phyloP scores from a whole-genome alignment of 2,113 vertebrate genomes.

The Sylvia atricapilla region DNA sequence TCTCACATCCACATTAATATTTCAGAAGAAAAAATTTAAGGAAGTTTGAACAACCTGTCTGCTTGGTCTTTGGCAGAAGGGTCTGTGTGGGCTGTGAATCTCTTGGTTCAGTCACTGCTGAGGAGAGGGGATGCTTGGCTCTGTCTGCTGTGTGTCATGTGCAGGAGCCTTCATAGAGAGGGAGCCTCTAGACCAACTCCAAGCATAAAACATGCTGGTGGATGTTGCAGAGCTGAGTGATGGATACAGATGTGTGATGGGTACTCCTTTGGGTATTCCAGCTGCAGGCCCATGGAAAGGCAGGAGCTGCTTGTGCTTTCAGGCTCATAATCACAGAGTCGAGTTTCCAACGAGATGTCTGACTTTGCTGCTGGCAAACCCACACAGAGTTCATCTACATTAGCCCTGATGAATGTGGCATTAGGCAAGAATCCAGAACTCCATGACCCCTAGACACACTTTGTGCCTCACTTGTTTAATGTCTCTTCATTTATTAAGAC shows the following conservation, averaged over 20 bases:
- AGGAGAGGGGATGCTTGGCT: background rate
- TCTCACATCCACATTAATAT: background rate
- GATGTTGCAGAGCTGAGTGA: background rate
- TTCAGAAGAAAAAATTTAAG: background rate
- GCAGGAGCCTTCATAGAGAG: background rate
- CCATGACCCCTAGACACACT: background rate
- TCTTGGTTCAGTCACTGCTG: background rate
- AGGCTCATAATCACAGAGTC: background rate
- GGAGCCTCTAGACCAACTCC: background rate
- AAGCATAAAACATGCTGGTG: background rate
- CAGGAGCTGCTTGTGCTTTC: background rate
- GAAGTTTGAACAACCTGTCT: background rate
- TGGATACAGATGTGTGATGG: background rate
- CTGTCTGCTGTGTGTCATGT: no score
- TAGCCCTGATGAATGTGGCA: background rate
- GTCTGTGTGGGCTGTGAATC: background rate
- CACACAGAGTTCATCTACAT: background rate
- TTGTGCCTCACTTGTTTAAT: constrained; percentile 1
- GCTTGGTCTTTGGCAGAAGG: background rate
- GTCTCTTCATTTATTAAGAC: background rate
- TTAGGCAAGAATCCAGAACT: constrained; percentile 31
- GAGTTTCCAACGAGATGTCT: background rate
- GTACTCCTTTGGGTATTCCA: background rate
- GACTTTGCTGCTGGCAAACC: constrained; percentile 20
- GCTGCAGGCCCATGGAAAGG: background rate